phyloP scores from a whole-genome alignment of 2,888 invertebrate species.

The Temnothorax rugatulus region DNA sequence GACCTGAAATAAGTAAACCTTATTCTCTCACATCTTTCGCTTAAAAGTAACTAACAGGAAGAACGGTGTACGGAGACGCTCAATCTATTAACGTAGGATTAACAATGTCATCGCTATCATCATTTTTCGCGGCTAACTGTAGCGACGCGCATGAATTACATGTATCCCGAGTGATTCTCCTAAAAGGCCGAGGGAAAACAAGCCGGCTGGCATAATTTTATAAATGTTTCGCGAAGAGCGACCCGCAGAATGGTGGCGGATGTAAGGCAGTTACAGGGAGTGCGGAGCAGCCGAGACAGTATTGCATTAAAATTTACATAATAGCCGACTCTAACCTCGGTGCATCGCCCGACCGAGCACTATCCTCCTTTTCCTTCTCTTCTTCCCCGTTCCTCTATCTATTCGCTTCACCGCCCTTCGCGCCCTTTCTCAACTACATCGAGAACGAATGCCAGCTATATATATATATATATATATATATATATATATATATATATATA shows the following conservation, averaged over 20 bases:
- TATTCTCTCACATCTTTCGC: background rate
- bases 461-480: background rate
- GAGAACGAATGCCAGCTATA: constrained; percentile 9
- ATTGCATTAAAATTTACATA: constrained; percentile 83
- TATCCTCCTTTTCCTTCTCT: background rate
- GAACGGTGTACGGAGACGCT: background rate
- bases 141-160: background rate
- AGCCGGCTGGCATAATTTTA: constrained; percentile 74
- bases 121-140: constrained; percentile 21
- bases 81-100: background rate
- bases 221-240: constrained; percentile 76
- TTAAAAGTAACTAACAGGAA: background rate
- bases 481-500: background rate
- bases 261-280: constrained; percentile 76
- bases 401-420: constrained; percentile 38
- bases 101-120: background rate
- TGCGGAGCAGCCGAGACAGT: constrained; percentile 73
- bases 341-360: constrained; percentile 64
- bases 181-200: constrained; percentile 51
- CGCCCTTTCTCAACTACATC: constrained; percentile 44
- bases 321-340: constrained; percentile 77
- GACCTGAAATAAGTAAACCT: background rate
- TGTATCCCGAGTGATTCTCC: constrained; percentile 29
- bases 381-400: background rate
- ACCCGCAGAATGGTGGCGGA: constrained; percentile 73